These are phyloP conservation scores for Decapterus maruadsi DNA, from an alignment of 2,797 vertebrate genomes.

Conservation along the genomic window DNA sequence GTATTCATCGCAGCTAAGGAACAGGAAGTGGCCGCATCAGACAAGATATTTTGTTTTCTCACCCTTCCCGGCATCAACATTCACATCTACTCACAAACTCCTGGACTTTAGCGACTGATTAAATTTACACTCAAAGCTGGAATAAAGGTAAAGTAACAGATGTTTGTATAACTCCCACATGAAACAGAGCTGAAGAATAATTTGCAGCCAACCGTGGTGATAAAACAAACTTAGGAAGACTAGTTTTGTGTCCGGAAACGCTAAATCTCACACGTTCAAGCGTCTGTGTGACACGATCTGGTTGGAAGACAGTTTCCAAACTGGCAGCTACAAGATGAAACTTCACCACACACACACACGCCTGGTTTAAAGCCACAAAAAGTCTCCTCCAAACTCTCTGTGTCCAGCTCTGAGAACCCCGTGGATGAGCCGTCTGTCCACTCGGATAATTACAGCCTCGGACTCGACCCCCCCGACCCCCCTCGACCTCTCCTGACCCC, in stretches of 20 bases:
- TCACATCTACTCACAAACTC: no score
- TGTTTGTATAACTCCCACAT: no score
- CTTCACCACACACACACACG: background rate
- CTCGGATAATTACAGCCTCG: slow-evolving; percentile 54
- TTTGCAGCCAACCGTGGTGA: background rate
- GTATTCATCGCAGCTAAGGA: no score
- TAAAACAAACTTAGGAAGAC: background rate
- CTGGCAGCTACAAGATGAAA: background rate
- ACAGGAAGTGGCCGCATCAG: no score
- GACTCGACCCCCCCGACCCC: slow-evolving; percentile 47
- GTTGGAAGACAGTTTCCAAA: background rate
- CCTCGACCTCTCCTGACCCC: slow-evolving; percentile 48
- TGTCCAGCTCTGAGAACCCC: slow-evolving; percentile 22
- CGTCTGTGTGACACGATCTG: background rate
- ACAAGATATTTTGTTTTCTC: no score
- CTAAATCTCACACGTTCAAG: background rate
- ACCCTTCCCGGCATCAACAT: no score
- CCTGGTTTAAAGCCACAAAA: slow-evolving; percentile 12
- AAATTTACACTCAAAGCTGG: no score
- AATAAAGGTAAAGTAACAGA: no score
- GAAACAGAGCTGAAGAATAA: background rate
- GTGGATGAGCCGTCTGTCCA: slow-evolving; percentile 42
- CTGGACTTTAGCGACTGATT: no score
- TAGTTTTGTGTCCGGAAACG: background rate
- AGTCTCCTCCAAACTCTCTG: slow-evolving; percentile 10